These are phyloP conservation scores for Silurus lanzhouensis DNA, from an alignment of 2,797 vertebrate species.

Conservation along the genomic window DNA sequence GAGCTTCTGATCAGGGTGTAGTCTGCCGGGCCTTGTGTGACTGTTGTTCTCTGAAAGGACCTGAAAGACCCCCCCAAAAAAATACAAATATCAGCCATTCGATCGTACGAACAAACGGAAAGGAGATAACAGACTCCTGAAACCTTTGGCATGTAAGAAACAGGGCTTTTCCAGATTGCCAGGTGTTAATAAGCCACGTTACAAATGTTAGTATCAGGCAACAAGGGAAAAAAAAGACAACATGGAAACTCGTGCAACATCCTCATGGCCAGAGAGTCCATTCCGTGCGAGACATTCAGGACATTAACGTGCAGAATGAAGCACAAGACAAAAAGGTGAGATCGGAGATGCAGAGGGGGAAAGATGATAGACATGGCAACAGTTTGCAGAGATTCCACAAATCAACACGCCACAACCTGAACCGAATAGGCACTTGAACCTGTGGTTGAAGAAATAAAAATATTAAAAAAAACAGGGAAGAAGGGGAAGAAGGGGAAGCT, in stretches of 20 bases:
- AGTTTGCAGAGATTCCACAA: conserved; percentile 63
- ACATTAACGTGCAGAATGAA: conserved; percentile 68
- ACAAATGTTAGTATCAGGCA: conserved; percentile 77
- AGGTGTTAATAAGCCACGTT: conserved; percentile 84
- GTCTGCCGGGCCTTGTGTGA: conserved; percentile 77
- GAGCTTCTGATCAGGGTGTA: conserved; percentile 83
- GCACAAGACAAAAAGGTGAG: conserved; percentile 75
- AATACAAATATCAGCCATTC: conserved; percentile 41
- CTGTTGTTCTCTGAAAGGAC: conserved; percentile 83
- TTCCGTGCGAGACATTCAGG: conserved; percentile 77
- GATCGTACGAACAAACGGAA: background rate
- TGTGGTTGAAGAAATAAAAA: conserved; percentile 70
- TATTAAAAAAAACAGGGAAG: conserved; percentile 65
- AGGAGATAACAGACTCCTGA: conserved; percentile 52
- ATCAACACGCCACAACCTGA: conserved; percentile 69
- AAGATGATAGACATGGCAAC: conserved; percentile 71
- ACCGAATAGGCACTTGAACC: conserved; percentile 79
- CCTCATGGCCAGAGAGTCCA: conserved; percentile 76
- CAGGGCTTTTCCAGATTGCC: conserved; percentile 76
- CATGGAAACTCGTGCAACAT: conserved; percentile 79
- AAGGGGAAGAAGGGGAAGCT: background rate
- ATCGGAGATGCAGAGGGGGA: conserved; percentile 67
- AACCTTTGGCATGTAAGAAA: conserved; percentile 36
- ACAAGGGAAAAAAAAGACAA: conserved; percentile 57
- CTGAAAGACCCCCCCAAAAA: conserved; percentile 66